phyloP scores from a whole-genome alignment of 2,797 vertebrate species.

The Scarus forsteni region DNA sequence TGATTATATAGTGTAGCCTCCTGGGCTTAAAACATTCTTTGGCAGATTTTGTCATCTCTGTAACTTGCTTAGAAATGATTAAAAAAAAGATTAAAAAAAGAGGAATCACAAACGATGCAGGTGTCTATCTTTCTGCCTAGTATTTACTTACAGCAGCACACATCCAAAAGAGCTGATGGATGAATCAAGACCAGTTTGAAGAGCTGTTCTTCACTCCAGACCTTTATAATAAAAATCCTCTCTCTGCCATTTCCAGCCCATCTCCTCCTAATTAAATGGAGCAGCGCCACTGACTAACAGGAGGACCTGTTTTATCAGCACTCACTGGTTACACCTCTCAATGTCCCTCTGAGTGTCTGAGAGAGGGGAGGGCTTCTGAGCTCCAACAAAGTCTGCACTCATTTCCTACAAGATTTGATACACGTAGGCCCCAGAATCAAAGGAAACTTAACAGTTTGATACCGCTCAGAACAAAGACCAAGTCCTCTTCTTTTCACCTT shows the following conservation, averaged over 20 bases:
- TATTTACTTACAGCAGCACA: slow-evolving; percentile 20
- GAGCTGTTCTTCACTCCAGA: slow-evolving; percentile 55
- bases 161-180: slow-evolving; percentile 44
- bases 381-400: slow-evolving; percentile 17
- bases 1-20: too few species aligned
- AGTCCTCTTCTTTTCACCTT: slow-evolving; percentile 48
- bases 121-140: slow-evolving; percentile 30
- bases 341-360: slow-evolving; percentile 50
- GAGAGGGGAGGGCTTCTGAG: slow-evolving; percentile 17
- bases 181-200: slow-evolving; percentile 52
- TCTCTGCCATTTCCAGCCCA: slow-evolving; percentile 61
- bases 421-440: slow-evolving; percentile 1
- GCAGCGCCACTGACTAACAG: slow-evolving; percentile 86
- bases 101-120: slow-evolving; percentile 19
- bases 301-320: slow-evolving; percentile 94
- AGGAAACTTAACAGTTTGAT: slow-evolving; percentile 22
- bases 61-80: too few species aligned
- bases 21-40: too few species aligned
- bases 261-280: slow-evolving; percentile 97
- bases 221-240: slow-evolving; percentile 37
- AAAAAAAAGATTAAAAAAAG: slow-evolving; percentile 1
- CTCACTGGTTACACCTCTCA: slow-evolving; percentile 80
- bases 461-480: slow-evolving; percentile 27
- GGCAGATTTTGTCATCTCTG: too few species aligned
- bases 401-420: slow-evolving; percentile 28